Percentiles rank a stretch among this genome's conserved stretches.
These are phyloP conservation scores for Clarias batrachus DNA, from an alignment of 2,113 vertebrate genomes.

Conservation along the genomic window DNA sequence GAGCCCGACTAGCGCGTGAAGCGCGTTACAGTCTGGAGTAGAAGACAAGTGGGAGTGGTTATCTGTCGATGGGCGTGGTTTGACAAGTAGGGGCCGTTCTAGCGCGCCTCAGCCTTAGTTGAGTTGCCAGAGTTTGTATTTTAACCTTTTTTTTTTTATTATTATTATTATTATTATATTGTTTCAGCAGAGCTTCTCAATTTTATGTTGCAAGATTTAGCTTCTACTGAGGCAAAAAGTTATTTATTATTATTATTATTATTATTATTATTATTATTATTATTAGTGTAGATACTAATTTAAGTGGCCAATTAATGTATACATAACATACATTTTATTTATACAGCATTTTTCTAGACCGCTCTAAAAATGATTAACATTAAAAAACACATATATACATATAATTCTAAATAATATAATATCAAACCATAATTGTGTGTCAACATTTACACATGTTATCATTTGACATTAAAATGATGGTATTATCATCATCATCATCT, in stretches of 20 bases:
- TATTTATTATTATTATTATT: constrained; percentile 25
- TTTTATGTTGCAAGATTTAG: background rate
- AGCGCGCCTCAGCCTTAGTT: too few relatives aligned
- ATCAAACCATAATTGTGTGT: too few relatives aligned
- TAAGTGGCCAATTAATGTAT: background rate
- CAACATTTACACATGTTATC: too few relatives aligned
- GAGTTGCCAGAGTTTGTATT: background rate
- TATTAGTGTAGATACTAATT: background rate
- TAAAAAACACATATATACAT: too few relatives aligned
- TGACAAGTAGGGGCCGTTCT: background rate
- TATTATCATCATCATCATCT: too few relatives aligned
- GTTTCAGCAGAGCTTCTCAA: background rate
- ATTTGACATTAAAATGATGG: too few relatives aligned
- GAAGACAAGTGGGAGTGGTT: background rate
- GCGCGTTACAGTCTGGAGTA: background rate
- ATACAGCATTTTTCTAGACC: background rate
- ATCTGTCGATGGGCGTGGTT: background rate
- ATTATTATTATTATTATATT: too few relatives aligned
- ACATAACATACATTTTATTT: background rate
- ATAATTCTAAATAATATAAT: too few relatives aligned
- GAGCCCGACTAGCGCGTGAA: background rate
- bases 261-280: background rate
- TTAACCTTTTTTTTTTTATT: background rate
- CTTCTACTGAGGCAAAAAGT: background rate
- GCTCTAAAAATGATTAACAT: background rate